A percentile compares a stretch with the other conserved stretches of the same genome.
Evolutionary conservation across 1,140 invertebrate genomes (phyloP).

Genomic region (Maconellicoccus hirsutus): DNA sequence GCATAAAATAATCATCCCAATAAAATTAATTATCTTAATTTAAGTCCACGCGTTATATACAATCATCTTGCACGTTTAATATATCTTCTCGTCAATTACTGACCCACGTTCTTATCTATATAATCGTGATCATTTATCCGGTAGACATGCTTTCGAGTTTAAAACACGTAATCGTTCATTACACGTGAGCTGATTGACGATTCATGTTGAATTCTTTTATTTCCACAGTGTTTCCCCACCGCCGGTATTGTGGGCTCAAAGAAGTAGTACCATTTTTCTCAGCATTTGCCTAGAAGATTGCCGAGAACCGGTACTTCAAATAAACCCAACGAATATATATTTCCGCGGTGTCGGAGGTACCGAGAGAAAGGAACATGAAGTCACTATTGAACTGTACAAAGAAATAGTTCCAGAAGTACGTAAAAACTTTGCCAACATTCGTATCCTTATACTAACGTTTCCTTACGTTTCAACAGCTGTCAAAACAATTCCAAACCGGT

Average conservation of each 20-base stretch:
- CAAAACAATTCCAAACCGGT: conserved; percentile 34
- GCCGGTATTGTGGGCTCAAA: conserved; percentile 84
- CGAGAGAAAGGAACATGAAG: conserved; percentile 71
- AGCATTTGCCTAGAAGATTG: conserved; percentile 84
- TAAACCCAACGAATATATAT: conserved; percentile 64
- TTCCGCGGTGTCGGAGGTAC: conserved; percentile 80
- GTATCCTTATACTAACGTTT: not conserved
- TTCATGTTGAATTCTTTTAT: not conserved
- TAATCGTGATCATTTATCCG: not conserved
- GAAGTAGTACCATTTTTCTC: conserved; percentile 62
- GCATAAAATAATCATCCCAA: no score
- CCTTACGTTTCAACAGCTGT: not conserved
- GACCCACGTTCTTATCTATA: not conserved
- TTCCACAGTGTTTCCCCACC: conserved; percentile 37
- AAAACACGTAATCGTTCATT: not conserved
- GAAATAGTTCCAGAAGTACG: conserved; percentile 72
- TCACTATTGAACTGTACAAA: conserved; percentile 67
- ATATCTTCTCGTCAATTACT: not conserved
- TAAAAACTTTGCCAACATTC: conserved; percentile 20
- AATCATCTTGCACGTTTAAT: no score
- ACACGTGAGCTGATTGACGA: not conserved
- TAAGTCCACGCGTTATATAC: no score
- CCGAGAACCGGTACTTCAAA: conserved; percentile 67
- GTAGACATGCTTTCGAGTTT: not conserved
- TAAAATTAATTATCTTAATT: no score